Conservation (phyloP, 1,140 invertebrate species). For the Varroa destructor region DNA sequence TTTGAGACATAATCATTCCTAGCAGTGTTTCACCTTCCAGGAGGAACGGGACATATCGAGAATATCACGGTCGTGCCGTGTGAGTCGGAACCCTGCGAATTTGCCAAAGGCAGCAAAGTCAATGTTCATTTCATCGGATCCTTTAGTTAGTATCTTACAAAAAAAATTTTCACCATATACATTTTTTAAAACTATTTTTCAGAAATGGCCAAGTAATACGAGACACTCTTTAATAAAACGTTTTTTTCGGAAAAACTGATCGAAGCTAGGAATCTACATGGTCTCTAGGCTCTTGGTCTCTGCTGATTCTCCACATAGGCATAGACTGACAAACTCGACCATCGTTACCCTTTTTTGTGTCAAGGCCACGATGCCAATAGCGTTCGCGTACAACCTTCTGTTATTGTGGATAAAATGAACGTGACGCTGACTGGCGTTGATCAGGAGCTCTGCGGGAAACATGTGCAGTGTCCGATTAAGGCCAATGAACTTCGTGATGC, state of each 20-base stretch:
- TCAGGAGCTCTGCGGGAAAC: constrained; percentile 8
- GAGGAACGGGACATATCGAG: constrained; percentile 16
- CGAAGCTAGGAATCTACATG: background rate
- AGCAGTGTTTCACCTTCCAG: background rate
- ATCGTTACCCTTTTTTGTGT: background rate
- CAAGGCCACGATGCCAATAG: constrained; percentile 11
- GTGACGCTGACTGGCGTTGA: constrained; percentile 12
- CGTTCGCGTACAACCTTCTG: background rate
- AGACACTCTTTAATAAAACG: no score
- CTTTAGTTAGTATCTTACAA: background rate
- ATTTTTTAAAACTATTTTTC: no score
- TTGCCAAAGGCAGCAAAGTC: background rate
- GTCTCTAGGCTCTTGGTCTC: background rate
- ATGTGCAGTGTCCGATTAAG: constrained; percentile 22
- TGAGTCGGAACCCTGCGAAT: constrained; percentile 7
- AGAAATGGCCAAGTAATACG: no score
- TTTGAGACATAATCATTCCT: no score
- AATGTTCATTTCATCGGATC: constrained; percentile 11
- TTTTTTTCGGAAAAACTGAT: no score
- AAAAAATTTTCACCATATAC: no score
- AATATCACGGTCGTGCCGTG: constrained; percentile 7
- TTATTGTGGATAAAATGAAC: constrained; percentile 4
- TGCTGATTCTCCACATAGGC: no score
- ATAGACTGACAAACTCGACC: no score
- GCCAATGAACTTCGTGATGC: constrained; percentile 15